Conservation (phyloP, 2,888 invertebrate species). For the Mesoligia furuncula region DNA sequence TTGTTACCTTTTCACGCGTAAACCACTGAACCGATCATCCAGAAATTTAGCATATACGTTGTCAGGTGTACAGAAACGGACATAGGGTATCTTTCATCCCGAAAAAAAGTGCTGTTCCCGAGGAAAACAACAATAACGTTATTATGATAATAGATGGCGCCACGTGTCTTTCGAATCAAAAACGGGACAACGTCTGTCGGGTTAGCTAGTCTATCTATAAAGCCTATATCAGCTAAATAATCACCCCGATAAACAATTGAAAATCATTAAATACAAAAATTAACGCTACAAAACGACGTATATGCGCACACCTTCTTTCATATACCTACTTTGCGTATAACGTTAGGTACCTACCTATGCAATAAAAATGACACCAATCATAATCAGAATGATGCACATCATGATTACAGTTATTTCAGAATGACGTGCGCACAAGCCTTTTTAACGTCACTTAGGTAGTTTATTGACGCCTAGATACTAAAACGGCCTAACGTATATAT, state of each 20-base stretch:
- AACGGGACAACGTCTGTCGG: too few species aligned
- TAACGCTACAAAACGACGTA: neutral
- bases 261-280: neutral
- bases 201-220: neutral
- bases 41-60: too few species aligned
- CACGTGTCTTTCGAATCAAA: too few species aligned
- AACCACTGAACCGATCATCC: neutral
- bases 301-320: neutral
- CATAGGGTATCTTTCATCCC: too few species aligned
- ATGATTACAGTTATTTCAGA: slow-evolving; percentile 31
- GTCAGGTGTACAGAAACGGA: too few species aligned
- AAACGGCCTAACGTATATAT: neutral
- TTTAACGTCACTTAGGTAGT: slow-evolving; percentile 37
- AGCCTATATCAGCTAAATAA: neutral
- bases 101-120: too few species aligned
- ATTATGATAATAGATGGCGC: too few species aligned
- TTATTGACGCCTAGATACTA: slow-evolving; percentile 3
- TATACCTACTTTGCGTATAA: neutral
- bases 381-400: slow-evolving; percentile 33
- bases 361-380: slow-evolving; percentile 18
- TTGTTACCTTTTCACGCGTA: too few species aligned
- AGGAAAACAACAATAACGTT: too few species aligned
- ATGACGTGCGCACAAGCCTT: slow-evolving; percentile 44
- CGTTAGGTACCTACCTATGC: slow-evolving; percentile 4
- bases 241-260: neutral